Evolutionary conservation across 2,888 invertebrate genomes (phyloP).

Genomic region (Disparrhopalites patrizii): DNA sequence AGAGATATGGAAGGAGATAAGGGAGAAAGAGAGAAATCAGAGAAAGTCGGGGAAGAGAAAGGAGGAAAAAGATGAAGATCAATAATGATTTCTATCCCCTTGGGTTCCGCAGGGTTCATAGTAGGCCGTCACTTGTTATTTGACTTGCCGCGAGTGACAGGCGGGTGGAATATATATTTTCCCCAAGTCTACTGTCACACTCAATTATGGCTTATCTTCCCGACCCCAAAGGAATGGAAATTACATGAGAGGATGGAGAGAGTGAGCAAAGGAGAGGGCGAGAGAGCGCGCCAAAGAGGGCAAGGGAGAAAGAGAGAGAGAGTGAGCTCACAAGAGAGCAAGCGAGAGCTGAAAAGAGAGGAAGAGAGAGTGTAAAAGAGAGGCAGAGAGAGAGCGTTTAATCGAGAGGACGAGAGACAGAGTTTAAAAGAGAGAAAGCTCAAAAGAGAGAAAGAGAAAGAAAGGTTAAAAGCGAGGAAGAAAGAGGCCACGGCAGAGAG

Average conservation of each 20-base stretch:
- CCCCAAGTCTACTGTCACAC: constrained; percentile 4
- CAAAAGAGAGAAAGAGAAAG: background rate
- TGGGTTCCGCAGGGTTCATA: constrained; percentile 21
- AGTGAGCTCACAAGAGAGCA: too few species aligned
- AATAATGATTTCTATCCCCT: constrained; percentile 29
- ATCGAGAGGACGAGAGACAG: background rate
- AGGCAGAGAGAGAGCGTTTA: background rate
- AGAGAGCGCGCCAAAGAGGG: too few species aligned
- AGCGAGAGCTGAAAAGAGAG: background rate
- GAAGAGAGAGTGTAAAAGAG: background rate
- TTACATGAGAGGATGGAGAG: too few species aligned
- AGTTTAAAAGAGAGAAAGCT: background rate
- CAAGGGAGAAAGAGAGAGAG: too few species aligned
- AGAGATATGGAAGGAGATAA: background rate
- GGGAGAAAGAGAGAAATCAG: background rate
- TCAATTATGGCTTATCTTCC: constrained; percentile 6
- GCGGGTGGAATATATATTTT: background rate
- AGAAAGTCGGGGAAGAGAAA: background rate
- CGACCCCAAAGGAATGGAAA: background rate
- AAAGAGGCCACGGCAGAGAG: too few species aligned
- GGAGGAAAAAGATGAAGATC: constrained; percentile 26
- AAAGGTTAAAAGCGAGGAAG: too few species aligned
- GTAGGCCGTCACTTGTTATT: background rate
- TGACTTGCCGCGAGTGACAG: background rate
- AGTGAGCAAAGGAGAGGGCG: too few species aligned